phyloP scores from a whole-genome alignment of 2,888 invertebrate species.

The Trichopoda pennipes region DNA sequence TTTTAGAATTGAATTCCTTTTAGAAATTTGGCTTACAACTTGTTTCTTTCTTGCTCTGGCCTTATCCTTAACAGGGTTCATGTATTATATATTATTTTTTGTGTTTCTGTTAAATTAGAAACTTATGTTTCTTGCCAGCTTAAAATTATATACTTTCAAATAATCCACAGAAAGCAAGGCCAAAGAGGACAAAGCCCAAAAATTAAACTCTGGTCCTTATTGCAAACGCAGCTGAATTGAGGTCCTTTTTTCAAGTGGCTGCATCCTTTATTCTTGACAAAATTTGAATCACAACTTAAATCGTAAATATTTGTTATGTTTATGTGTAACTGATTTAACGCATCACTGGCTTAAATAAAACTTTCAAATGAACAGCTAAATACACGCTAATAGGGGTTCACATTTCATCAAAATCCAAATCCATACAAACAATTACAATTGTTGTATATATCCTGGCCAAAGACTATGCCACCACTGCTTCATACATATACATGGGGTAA shows the following conservation, averaged over 20 bases:
- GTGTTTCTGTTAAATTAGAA: slow-evolving; percentile 70
- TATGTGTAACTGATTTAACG: slow-evolving; percentile 77
- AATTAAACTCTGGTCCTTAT: slow-evolving; percentile 13
- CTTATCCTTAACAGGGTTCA: slow-evolving; percentile 14
- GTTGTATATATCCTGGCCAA: slow-evolving; percentile 53
- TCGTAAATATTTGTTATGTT: slow-evolving; percentile 61
- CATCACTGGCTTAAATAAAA: slow-evolving; percentile 78
- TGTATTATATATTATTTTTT: slow-evolving; percentile 2
- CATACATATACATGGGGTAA: not conserved
- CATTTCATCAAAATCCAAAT: slow-evolving; percentile 73
- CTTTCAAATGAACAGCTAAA: slow-evolving; percentile 80
- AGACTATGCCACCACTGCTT: slow-evolving; percentile 19
- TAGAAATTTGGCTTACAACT: slow-evolving; percentile 2
- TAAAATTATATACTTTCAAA: slow-evolving; percentile 74
- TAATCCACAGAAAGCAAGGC: not conserved
- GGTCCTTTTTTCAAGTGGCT: slow-evolving; percentile 66
- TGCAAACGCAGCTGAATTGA: slow-evolving; percentile 50
- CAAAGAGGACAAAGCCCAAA: not conserved
- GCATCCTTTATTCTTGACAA: slow-evolving; percentile 55
- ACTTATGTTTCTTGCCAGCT: slow-evolving; percentile 79
- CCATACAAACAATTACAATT: slow-evolving; percentile 25
- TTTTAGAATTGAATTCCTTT: slow-evolving; percentile 26
- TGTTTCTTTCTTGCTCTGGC: not conserved
- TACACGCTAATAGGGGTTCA: slow-evolving; percentile 80
- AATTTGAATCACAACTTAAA: slow-evolving; percentile 36